phyloP scores from a whole-genome alignment of 2,888 invertebrate species.

The Molorchus minor region DNA sequence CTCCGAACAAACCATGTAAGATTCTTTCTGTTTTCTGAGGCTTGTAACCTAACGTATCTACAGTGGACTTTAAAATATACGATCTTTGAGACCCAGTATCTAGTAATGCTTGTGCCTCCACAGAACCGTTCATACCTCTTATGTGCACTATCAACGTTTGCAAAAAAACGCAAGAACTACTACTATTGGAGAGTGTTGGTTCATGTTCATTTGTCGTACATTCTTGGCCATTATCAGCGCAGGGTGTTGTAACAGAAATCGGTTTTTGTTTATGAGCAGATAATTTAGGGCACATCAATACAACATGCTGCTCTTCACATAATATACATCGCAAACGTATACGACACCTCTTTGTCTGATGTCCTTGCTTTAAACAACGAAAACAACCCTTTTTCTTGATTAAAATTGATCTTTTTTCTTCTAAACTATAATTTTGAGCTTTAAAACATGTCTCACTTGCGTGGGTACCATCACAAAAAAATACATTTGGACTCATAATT shows the following conservation, averaged over 20 bases:
- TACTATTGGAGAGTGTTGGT: neutral
- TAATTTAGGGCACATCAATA: neutral
- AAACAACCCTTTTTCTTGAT: neutral
- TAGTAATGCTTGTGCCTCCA: neutral
- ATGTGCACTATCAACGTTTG: neutral
- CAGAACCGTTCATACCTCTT: neutral
- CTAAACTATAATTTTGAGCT: neutral
- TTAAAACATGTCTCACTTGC: neutral
- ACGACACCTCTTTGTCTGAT: neutral
- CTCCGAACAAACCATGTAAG: slow-evolving; percentile 3
- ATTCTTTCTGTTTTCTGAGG: neutral
- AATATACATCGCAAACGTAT: neutral
- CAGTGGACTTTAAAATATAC: slow-evolving; percentile 16
- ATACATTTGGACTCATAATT: neutral
- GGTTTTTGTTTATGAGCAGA: neutral
- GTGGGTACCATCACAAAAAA: neutral
- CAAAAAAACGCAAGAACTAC: neutral
- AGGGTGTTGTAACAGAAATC: too few relatives aligned
- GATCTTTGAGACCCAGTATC: slow-evolving; percentile 4
- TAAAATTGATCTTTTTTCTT: neutral
- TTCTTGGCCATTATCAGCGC: too few relatives aligned
- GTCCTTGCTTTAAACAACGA: neutral
- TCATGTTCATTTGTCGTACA: too few relatives aligned
- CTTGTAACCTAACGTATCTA: neutral
- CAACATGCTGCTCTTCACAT: neutral